Conservation (phyloP, 1,140 invertebrate species). For the Mya arenaria region DNA sequence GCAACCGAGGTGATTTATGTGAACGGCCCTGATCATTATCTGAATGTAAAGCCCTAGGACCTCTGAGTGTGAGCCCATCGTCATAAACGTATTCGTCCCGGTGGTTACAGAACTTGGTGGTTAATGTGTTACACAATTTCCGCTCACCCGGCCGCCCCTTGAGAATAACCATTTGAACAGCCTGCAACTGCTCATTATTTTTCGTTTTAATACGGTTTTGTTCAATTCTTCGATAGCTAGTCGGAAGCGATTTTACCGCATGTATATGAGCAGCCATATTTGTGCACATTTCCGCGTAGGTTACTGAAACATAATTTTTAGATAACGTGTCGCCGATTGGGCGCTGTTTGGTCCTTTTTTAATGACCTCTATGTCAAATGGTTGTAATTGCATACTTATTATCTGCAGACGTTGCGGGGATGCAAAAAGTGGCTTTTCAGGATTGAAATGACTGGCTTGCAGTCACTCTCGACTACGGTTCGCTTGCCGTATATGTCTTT, state of each 20-base stretch:
- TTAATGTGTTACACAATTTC: too few species aligned
- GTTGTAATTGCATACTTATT: neutral
- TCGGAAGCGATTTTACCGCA: neutral
- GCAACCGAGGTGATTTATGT: too few species aligned
- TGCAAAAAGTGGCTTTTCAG: slow-evolving; percentile 15
- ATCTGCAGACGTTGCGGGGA: slow-evolving; percentile 7
- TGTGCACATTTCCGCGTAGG: neutral
- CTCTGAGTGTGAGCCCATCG: too few species aligned
- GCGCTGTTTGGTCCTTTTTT: slow-evolving; percentile 11
- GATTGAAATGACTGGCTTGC: too few species aligned
- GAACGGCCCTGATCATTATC: too few species aligned
- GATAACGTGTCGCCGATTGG: slow-evolving; percentile 14
- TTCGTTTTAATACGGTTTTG: neutral
- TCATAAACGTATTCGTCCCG: too few species aligned
- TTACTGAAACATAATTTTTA: slow-evolving; percentile 18
- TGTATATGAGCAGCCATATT: slow-evolving; percentile 31
- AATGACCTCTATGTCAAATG: slow-evolving; percentile 20
- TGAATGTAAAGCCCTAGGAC: too few species aligned
- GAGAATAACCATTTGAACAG: too few species aligned
- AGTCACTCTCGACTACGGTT: too few species aligned
- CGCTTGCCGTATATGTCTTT: too few species aligned
- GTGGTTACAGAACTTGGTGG: too few species aligned
- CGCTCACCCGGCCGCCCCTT: too few species aligned
- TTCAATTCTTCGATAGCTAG: neutral
- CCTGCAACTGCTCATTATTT: slow-evolving; percentile 24